Evolutionary conservation across 2,113 vertebrate genomes (phyloP), one percentile per base, ranked within the genome.

Genomic region (Sapayoa aenigma): DNA sequence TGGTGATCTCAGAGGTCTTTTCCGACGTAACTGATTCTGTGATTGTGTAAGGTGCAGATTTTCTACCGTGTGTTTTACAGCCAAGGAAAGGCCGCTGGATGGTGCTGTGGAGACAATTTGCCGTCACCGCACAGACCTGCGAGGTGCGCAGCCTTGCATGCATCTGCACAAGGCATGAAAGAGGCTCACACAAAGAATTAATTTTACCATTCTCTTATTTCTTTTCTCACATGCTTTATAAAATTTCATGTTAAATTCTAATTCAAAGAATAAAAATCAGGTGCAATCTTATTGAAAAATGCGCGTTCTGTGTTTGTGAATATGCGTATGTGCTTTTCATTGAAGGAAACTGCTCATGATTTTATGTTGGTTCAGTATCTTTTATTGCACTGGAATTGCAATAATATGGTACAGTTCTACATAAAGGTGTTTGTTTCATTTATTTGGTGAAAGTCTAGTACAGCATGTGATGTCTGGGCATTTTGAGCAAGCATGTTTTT

Each of bases 41-140:
- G 46, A 22, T 22, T 47, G 46, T 22, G 46, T 47, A 22, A 47
- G 71, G 30, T 2, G 2, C 5, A 1, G 14, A 7, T 47, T 76
- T 80, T 66, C 63, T 21, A 22, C 2, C 0, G 41, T 6, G 3
- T 28, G 62, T 22, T 79, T 87, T 89, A 30, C 24, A n/a, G 65
- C 4, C 44, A 11, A 15, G 53, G 14, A 72, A 20, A 24, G 52
- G 14, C 59, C 94, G 33, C 85, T 67, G 95, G 94, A 92, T 93
- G 97, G 91, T 82, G 89, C 96, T 96, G 39, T 94, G 85, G 94
- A 97, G 94, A 96, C 90, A 83, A 92, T 44, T 73, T 95, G 30
- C n/a, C 24, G 31, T 56, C 66, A 1, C 11, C 22, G 28, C 33
- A 39, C 39, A 58, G 72, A 17, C 41, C n/a, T 20, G 30, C 41